phyloP scores from a whole-genome alignment of 2,113 vertebrate genomes.

The Leucosticte australis region DNA sequence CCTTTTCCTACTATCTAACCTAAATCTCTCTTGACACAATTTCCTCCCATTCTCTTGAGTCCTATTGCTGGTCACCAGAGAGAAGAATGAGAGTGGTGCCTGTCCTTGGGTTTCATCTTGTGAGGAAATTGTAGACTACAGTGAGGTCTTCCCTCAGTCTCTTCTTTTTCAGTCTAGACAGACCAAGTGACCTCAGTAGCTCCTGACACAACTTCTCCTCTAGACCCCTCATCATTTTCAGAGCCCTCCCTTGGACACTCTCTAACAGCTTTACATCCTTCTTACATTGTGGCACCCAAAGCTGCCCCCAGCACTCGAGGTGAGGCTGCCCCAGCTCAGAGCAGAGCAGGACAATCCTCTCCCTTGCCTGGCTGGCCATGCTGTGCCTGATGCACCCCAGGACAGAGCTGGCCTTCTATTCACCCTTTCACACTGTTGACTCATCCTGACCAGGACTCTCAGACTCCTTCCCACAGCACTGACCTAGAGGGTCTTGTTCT shows the following conservation, averaged over 20 bases:
- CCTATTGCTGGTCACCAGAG: neutral
- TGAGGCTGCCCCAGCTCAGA: rapidly evolving
- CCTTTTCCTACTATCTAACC: neutral
- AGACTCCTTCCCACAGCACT: neutral
- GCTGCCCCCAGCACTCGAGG: rapidly evolving
- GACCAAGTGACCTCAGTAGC: neutral
- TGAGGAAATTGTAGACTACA: neutral
- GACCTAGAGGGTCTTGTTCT: too few species aligned
- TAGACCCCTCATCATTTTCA: neutral
- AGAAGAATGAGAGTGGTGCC: too few species aligned
- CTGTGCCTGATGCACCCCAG: rapidly evolving
- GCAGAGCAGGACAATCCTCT: rapidly evolving
- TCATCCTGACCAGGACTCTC: neutral
- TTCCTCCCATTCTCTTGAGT: neutral
- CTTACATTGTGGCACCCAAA: neutral
- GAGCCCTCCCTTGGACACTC: neutral
- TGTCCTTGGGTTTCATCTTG: neutral
- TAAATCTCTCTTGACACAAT: neutral
- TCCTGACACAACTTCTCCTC: rapidly evolving
- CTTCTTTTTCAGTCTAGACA: neutral
- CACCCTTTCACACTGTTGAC: neutral
- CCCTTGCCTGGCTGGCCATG: rapidly evolving
- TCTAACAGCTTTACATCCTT: too few species aligned
- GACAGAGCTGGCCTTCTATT: rapidly evolving
- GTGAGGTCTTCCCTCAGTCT: neutral